These are phyloP conservation scores for Anticlea derivata DNA, from an alignment of 2,888 invertebrate genomes.

Conservation along the genomic window DNA sequence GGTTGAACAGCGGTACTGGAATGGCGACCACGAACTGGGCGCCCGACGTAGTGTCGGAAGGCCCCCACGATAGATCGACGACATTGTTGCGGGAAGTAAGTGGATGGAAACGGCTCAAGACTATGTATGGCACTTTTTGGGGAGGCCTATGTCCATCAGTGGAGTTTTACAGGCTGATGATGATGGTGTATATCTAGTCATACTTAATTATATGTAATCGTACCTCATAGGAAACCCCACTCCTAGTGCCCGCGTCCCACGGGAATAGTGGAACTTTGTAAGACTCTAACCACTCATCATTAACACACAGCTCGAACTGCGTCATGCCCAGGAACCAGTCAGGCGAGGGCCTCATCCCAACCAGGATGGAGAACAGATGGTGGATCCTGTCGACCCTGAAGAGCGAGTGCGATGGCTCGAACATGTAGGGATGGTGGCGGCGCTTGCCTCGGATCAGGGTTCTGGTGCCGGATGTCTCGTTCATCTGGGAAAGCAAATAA, in stretches of 20 bases:
- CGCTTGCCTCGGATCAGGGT: slow-evolving; percentile 70
- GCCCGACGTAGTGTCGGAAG: too few species aligned
- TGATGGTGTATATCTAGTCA: too few species aligned
- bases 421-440: slow-evolving; percentile 71
- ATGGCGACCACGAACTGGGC: too few species aligned
- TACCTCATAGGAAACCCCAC: slow-evolving; percentile 75
- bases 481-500: slow-evolving; percentile 52
- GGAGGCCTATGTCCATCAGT: too few species aligned
- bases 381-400: slow-evolving; percentile 71
- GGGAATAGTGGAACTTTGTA: slow-evolving; percentile 62
- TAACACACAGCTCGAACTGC: slow-evolving; percentile 67
- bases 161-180: too few species aligned
- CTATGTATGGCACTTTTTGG: too few species aligned
- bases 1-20: too few species aligned
- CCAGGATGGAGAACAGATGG: slow-evolving; percentile 68
- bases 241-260: slow-evolving; percentile 73
- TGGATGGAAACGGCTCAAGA: too few species aligned
- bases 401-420: slow-evolving; percentile 65
- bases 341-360: slow-evolving; percentile 72
- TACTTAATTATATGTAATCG: too few species aligned
- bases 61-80: too few species aligned
- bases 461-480: slow-evolving; percentile 53
- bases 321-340: slow-evolving; percentile 76
- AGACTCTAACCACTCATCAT: slow-evolving; percentile 58
- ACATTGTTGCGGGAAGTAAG: too few species aligned